Evolutionary conservation across 2,888 invertebrate species (phyloP).

Genomic region (Panzeria rudis): DNA sequence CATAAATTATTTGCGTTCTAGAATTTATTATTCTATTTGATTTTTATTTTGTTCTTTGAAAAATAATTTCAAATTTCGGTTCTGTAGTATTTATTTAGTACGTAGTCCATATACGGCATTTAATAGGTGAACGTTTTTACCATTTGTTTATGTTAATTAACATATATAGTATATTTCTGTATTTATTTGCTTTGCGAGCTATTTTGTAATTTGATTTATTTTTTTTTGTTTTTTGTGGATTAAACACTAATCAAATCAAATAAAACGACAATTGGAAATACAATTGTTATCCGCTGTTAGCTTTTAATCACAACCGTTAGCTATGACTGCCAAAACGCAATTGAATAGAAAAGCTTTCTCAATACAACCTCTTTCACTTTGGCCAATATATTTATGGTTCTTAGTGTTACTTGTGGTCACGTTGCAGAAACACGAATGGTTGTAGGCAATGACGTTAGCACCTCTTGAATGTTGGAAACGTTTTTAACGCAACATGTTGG

Average conservation of each 20-base stretch:
- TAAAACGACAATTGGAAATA: slow-evolving; percentile 19
- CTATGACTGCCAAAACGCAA: slow-evolving; percentile 77
- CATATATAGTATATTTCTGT: neutral
- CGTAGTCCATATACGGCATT: slow-evolving; percentile 32
- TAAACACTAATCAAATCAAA: neutral
- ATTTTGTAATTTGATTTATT: neutral
- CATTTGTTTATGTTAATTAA: slow-evolving; percentile 34
- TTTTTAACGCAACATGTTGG: slow-evolving; percentile 62
- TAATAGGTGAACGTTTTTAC: neutral
- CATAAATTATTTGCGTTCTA: slow-evolving; percentile 70
- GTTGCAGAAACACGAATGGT: slow-evolving; percentile 78
- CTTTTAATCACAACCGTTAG: slow-evolving; percentile 73
- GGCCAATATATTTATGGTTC: slow-evolving; percentile 70
- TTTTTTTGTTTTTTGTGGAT: neutral
- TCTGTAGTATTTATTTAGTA: neutral
- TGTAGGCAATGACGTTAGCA: slow-evolving; percentile 71
- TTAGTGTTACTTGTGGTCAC: slow-evolving; percentile 77
- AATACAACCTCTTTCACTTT: slow-evolving; percentile 74
- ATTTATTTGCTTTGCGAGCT: slow-evolving; percentile 8
- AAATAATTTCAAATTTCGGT: neutral
- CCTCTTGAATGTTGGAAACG: slow-evolving; percentile 60
- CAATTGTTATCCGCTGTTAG: slow-evolving; percentile 67
- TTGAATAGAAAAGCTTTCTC: slow-evolving; percentile 82
- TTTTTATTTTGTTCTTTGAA: neutral
- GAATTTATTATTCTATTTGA: slow-evolving; percentile 44